Evolutionary conservation across 2,113 vertebrate species (phyloP).

Genomic region (Lycocorax pyrrhopterus): DNA sequence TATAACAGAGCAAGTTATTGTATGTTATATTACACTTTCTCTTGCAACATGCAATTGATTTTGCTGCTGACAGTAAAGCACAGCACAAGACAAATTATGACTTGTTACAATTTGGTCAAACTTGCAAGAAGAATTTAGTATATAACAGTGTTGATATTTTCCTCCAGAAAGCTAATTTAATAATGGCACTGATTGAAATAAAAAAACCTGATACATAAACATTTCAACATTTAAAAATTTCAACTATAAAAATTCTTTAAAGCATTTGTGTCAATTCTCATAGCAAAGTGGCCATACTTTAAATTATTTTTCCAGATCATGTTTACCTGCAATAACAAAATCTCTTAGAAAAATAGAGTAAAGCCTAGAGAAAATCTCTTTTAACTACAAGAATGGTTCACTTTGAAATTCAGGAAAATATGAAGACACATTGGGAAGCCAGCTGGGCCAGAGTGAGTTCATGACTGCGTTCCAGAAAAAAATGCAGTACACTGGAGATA

Average conservation of each 20-base stretch:
- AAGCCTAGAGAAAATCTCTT: neutral
- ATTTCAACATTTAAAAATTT: neutral
- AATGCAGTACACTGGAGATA: rapidly evolving
- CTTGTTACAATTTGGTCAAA: neutral
- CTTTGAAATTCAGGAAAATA: neutral
- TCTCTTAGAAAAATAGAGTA: neutral
- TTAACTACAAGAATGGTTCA: neutral
- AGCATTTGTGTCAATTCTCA: neutral
- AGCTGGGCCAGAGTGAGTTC: neutral
- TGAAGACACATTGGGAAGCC: rapidly evolving
- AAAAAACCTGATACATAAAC: neutral
- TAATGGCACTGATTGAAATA: neutral
- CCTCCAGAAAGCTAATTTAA: neutral
- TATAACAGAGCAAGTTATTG: neutral
- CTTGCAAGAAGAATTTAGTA: neutral
- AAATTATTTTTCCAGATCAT: neutral
- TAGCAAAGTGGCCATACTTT: neutral
- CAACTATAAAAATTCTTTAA: neutral
- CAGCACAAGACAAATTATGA: neutral
- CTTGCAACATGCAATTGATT: neutral
- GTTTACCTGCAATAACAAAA: neutral
- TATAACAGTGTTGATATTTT: neutral
- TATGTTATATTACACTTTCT: neutral
- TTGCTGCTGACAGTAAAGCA: neutral
- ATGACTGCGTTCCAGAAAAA: neutral